Base-by-base conservation (phyloP, 1,140 invertebrate genomes). In the Diplogasteroides magnus region DNA sequence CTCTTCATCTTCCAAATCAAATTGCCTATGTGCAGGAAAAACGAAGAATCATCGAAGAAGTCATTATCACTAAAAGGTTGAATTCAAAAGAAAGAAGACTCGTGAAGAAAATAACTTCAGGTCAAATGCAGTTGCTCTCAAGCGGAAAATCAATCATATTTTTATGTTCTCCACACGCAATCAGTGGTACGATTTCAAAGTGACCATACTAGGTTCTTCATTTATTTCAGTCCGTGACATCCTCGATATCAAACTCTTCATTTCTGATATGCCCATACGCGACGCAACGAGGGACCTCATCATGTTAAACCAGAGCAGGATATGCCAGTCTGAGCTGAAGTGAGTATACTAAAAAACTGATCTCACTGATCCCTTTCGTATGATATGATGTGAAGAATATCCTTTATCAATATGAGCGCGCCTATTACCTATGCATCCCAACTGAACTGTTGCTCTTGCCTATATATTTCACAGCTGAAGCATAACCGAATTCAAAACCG, bases 241-340 rank as follows among this genome's bases (percentile, higher is more conserved):
- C n/a, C 69, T 74, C 1, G 71, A 74, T 25, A 37, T 74, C 19
- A 74, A 74, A 25, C 31, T 74, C 56, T 74, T 61, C 69, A 71
- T 74, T 55, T 71, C 68, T 0, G 72, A 74, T 37, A 74, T 74
- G 72, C 72, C 68, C 2, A 71, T 67, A 64, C 72, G 72, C 55
- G 72, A 74, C 37, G 72, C 72, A 13, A 74, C 65, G 14, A 26
- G 72, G 28, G 72, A 74, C 37, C 37, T 72, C 6, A 66, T 74
- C 31, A 74, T 74, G 72, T 56, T 74, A 56, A 74, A 74, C 32
- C 72, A 74, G 62, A 61, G 56, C 23, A 72, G 72, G 64, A 74
- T 74, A 25, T 74, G 72, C 48, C 72, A 74, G 61, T 66, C 66
- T 64, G 72, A 74, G 58, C 55, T 74, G n/a, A 74, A 74, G 72